Conservation (phyloP, 2,888 invertebrate species). For the Sarcophaga caerulescens region DNA sequence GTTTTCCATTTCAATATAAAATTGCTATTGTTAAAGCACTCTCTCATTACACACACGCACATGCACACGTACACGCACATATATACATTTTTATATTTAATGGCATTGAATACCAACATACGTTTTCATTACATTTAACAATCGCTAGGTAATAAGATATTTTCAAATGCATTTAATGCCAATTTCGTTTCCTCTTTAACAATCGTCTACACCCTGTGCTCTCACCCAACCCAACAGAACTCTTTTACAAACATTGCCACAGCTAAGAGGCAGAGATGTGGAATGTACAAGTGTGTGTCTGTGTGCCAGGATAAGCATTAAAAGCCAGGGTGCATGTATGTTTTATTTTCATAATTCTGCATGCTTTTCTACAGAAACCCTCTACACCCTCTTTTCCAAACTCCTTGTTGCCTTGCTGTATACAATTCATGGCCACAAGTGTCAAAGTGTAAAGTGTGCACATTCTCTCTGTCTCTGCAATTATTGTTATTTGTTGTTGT, state of each 20-base stretch:
- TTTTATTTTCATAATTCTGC: conserved; percentile 18
- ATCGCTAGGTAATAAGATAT: conserved; percentile 63
- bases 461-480: neutral
- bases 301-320: neutral
- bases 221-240: neutral
- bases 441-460: conserved; percentile 64
- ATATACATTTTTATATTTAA: neutral
- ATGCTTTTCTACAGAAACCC: conserved; percentile 20
- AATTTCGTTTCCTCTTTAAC: conserved; percentile 29
- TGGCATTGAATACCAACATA: conserved; percentile 46
- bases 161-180: conserved; percentile 64
- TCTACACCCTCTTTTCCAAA: neutral
- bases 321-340: conserved; percentile 1
- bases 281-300: neutral
- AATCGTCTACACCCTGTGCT: neutral
- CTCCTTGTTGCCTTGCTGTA: neutral
- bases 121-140: conserved; percentile 59
- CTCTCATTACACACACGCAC: neutral
- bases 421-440: conserved; percentile 45
- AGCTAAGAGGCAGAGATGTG: neutral
- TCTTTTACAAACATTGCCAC: too few species aligned
- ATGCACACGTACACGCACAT: neutral
- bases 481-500: neutral
- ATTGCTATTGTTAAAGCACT: conserved; percentile 34
- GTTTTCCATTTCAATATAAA: conserved; percentile 54